Percentiles rank a stretch among this genome's conserved stretches.
Evolutionary conservation across 2,888 invertebrate species (phyloP).

Genomic region (Platycheirus rosarum): DNA sequence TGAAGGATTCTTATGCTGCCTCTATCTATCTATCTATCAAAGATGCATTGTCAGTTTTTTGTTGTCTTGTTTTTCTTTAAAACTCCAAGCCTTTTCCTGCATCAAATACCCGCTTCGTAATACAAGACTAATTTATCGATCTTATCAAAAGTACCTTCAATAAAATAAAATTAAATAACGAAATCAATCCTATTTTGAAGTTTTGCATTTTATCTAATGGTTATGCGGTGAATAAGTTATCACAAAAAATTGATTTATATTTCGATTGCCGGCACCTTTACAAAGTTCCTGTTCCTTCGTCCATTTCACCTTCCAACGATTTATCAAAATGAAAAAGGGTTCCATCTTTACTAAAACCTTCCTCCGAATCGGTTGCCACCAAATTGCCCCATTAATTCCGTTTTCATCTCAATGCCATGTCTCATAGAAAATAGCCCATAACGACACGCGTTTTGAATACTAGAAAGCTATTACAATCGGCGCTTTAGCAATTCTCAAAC

Average conservation of each 20-base stretch:
- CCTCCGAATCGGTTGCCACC: slow-evolving; percentile 34
- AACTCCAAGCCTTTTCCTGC: too few species aligned
- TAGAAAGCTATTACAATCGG: slow-evolving; percentile 62
- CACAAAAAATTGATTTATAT: slow-evolving; percentile 26
- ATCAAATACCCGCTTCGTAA: too few species aligned
- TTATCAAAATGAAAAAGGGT: slow-evolving; percentile 25
- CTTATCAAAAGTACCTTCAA: background rate
- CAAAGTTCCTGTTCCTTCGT: background rate
- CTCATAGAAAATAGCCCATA: slow-evolving; percentile 45
- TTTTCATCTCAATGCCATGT: slow-evolving; percentile 11
- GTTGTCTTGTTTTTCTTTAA: too few species aligned
- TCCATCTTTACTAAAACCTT: slow-evolving; percentile 7
- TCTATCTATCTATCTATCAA: too few species aligned
- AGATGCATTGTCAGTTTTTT: too few species aligned
- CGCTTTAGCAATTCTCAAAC: slow-evolving; percentile 15
- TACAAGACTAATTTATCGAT: too few species aligned
- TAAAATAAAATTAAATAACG: background rate
- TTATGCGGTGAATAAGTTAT: slow-evolving; percentile 12
- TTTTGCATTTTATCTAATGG: background rate
- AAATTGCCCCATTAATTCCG: slow-evolving; percentile 65
- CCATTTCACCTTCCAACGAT: background rate
- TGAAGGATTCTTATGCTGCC: too few species aligned
- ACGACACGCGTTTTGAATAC: slow-evolving; percentile 67
- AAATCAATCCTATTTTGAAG: background rate
- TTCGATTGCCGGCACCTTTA: slow-evolving; percentile 9